A percentile compares a stretch with the other conserved stretches of the same genome.
Conservation (phyloP, 2,797 vertebrate genomes). For the Spinus olivaceus region DNA sequence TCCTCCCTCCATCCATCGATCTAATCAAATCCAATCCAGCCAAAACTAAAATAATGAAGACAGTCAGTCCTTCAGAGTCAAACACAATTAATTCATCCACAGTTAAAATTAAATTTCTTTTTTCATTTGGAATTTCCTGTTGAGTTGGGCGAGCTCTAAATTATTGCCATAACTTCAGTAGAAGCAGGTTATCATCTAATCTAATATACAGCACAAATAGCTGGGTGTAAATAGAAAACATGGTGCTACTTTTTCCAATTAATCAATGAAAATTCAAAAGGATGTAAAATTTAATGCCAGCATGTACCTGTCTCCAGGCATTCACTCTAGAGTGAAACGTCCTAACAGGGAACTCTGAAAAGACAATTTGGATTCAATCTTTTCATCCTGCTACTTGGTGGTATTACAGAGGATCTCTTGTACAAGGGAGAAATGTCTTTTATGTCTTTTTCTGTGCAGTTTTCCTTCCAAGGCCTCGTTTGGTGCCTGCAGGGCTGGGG, state of each 20-base stretch:
- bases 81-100: conserved; percentile 1
- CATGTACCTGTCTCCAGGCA: background rate
- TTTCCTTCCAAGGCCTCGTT: background rate
- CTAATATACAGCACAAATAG: background rate
- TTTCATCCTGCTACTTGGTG: background rate
- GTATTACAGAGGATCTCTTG: background rate
- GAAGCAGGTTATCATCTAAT: background rate
- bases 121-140: background rate
- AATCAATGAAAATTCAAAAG: background rate
- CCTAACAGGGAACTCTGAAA: background rate
- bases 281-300: background rate
- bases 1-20: conserved; percentile 1
- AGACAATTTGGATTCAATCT: background rate
- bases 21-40: conserved; percentile 11
- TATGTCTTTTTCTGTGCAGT: background rate
- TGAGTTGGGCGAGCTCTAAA: background rate
- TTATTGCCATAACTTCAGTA: background rate
- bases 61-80: background rate
- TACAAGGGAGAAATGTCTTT: background rate
- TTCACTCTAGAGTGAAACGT: background rate
- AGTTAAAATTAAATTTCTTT: background rate
- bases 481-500: background rate
- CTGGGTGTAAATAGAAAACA: background rate
- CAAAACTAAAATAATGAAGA: conserved; percentile 22
- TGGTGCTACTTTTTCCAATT: background rate